A percentile compares a stretch with the other conserved stretches of the same genome.
Conservation (phyloP, 2,113 vertebrate species). For the Misgurnus anguillicaudatus region DNA sequence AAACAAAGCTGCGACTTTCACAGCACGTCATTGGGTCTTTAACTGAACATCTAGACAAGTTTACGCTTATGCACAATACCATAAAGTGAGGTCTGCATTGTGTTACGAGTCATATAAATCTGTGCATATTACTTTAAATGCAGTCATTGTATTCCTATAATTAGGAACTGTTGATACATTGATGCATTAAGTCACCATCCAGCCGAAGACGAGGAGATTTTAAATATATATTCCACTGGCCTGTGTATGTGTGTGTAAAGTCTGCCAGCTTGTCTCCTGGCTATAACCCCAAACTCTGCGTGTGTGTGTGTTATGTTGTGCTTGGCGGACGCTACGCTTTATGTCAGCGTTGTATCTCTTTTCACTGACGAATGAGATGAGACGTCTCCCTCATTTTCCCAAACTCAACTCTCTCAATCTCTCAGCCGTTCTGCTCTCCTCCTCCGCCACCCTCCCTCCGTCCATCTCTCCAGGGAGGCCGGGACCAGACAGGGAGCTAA, state of each 20-base stretch:
- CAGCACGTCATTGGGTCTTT: no score
- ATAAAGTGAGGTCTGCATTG: no score
- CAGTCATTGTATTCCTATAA: not conserved
- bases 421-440: slow-evolving; percentile 65
- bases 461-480: slow-evolving; percentile 54
- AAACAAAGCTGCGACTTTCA: no score
- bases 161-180: not conserved
- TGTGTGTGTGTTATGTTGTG: slow-evolving; percentile 65
- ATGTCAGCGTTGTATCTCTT: slow-evolving; percentile 78
- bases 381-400: slow-evolving; percentile 75
- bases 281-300: slow-evolving; percentile 35
- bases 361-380: slow-evolving; percentile 76
- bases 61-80: no score
- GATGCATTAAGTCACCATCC: not conserved
- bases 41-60: no score
- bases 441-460: slow-evolving; percentile 17
- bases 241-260: slow-evolving; percentile 13
- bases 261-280: slow-evolving; percentile 32
- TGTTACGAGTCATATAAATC: no score
- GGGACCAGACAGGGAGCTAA: slow-evolving; percentile 59
- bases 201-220: not conserved
- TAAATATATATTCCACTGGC: slow-evolving; percentile 16
- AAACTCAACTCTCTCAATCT: slow-evolving; percentile 63
- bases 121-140: no score
- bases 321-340: slow-evolving; percentile 71